phyloP scores from a whole-genome alignment of 2,113 vertebrate genomes.

The Nesogale talazaci region DNA sequence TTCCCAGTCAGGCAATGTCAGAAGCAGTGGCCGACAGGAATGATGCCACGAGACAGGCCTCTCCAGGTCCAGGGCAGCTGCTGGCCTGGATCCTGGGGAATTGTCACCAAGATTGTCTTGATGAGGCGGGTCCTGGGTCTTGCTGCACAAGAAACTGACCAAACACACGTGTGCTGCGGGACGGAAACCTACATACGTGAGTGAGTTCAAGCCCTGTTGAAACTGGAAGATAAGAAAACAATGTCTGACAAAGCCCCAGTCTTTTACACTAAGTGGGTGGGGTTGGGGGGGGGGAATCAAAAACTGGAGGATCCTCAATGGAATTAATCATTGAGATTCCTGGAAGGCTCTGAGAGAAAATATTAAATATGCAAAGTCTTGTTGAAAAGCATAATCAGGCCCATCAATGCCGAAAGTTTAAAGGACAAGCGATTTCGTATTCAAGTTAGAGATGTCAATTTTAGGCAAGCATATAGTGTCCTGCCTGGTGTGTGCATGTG shows the following conservation, averaged over 20 bases:
- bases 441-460: conserved; percentile 71
- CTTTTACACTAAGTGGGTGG: conserved; percentile 83
- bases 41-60: neutral
- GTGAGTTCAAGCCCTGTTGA: conserved; percentile 60
- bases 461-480: conserved; percentile 58
- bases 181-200: conserved; percentile 62
- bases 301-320: conserved; percentile 83
- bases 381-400: conserved; percentile 87
- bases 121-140: neutral
- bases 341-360: conserved; percentile 86
- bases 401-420: conserved; percentile 83
- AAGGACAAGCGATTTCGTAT: conserved; percentile 80
- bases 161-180: conserved; percentile 33
- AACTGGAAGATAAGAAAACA: conserved; percentile 79
- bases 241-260: conserved; percentile 85
- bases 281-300: conserved; percentile 81
- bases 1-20: neutral
- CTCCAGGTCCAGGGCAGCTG: neutral
- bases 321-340: conserved; percentile 87
- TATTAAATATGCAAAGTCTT: conserved; percentile 89
- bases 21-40: conserved; percentile 51
- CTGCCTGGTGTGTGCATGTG: neutral
- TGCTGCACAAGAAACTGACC: neutral
- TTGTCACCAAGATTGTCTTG: neutral
- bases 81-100: conserved; percentile 11